Percentiles rank a stretch among this genome's conserved stretches.
These are phyloP conservation scores for Pavo muticus DNA, from an alignment of 2,113 vertebrate genomes.

Conservation along the genomic window DNA sequence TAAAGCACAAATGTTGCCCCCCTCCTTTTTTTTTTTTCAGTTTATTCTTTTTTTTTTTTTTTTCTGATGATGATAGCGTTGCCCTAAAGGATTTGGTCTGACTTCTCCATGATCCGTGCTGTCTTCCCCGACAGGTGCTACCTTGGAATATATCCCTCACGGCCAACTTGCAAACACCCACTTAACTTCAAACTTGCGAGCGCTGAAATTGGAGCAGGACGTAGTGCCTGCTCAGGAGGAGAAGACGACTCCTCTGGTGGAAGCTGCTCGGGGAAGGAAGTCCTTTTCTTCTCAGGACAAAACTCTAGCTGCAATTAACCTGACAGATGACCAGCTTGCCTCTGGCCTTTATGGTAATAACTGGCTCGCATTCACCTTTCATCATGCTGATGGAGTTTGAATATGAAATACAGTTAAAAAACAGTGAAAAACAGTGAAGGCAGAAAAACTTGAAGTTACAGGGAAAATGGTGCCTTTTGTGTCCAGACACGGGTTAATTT, in stretches of 20 bases:
- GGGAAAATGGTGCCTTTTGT: background rate
- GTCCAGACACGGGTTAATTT: background rate
- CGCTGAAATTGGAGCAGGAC: slow-evolving; percentile 32
- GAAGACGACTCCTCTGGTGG: slow-evolving; percentile 53
- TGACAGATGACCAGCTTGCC: slow-evolving; percentile 88
- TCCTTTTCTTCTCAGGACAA: slow-evolving; percentile 72
- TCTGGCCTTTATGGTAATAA: slow-evolving; percentile 86
- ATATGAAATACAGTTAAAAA: background rate
- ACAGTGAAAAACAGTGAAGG: background rate
- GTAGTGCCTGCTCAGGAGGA: slow-evolving; percentile 61
- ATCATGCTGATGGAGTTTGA: background rate
- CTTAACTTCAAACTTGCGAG: slow-evolving; percentile 42
- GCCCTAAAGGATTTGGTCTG: background rate
- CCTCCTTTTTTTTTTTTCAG: background rate
- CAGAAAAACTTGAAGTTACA: background rate
- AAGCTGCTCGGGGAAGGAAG: slow-evolving; percentile 29
- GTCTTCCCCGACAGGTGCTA: slow-evolving; percentile 62
- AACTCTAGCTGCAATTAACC: slow-evolving; percentile 78
- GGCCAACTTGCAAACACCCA: slow-evolving; percentile 53
- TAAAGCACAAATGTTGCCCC: background rate
- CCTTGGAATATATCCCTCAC: slow-evolving; percentile 50
- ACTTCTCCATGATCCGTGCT: background rate
- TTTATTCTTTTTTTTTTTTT: too few relatives aligned
- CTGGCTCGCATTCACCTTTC: background rate
- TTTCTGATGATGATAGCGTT: background rate